Evolutionary conservation across 2,888 invertebrate genomes (phyloP).

Genomic region (Chymomyza caudatula): DNA sequence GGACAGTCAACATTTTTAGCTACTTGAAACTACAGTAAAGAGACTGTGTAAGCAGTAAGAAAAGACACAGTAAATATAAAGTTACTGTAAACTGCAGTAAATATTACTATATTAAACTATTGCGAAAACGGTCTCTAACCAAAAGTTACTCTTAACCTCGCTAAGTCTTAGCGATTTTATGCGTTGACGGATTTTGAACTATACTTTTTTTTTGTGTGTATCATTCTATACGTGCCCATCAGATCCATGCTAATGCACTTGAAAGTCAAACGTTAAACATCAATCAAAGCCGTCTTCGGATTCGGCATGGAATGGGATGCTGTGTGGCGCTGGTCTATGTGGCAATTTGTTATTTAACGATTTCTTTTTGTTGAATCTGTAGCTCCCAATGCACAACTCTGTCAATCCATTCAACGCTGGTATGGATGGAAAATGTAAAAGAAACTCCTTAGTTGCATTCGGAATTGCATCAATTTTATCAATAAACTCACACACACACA

Average conservation of each 20-base stretch:
- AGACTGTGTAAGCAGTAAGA: no score
- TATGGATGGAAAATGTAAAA: not conserved
- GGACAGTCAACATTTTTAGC: no score
- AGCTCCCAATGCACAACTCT: not conserved
- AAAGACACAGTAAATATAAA: no score
- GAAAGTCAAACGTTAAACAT: not conserved
- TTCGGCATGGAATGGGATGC: not conserved
- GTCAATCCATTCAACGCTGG: not conserved
- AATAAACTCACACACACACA: not conserved
- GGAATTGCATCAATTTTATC: not conserved
- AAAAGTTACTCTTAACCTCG: no score
- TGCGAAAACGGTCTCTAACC: no score
- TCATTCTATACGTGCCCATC: not conserved
- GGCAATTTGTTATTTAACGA: not conserved
- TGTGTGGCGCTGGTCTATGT: not conserved
- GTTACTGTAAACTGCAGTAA: no score
- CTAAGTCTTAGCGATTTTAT: no score
- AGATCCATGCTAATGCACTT: not conserved
- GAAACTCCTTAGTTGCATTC: not conserved
- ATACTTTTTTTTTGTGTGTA: no score
- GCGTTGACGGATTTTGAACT: no score
- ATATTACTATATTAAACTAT: no score
- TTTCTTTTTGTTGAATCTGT: not conserved
- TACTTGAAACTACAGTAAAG: no score
- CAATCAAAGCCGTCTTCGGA: not conserved